Percentiles rank a stretch among this genome's conserved stretches.
These are phyloP conservation scores for Andrena bucephala DNA, from an alignment of 2,888 invertebrate genomes.

Conservation along the genomic window DNA sequence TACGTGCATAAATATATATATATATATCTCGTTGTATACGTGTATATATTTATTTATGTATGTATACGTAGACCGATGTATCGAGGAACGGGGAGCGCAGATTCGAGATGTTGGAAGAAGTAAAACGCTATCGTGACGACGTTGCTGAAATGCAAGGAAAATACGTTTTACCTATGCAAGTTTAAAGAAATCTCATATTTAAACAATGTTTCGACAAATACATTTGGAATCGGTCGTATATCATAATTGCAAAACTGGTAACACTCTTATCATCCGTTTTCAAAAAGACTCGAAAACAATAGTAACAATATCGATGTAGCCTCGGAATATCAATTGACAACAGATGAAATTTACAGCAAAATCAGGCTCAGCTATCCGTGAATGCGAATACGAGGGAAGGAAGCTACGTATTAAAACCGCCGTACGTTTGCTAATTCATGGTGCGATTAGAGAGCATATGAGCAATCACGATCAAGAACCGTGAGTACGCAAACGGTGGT, in stretches of 20 bases:
- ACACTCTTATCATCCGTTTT: neutral
- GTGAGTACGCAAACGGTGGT: conserved; percentile 25
- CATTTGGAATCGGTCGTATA: conserved; percentile 1
- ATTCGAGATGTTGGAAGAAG: conserved; percentile 38
- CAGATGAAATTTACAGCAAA: conserved; percentile 16
- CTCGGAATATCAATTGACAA: neutral
- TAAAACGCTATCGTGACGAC: conserved; percentile 35
- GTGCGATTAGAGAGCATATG: conserved; percentile 48
- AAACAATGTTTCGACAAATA: neutral
- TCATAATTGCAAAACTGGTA: neutral
- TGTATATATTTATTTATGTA: conserved; percentile 15
- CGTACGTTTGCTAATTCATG: conserved; percentile 51
- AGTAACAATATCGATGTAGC: neutral
- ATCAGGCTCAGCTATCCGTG: conserved; percentile 17
- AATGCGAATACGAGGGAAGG: conserved; percentile 26
- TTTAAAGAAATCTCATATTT: neutral
- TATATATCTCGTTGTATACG: neutral
- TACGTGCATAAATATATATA: conserved; percentile 34
- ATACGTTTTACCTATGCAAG: conserved; percentile 44
- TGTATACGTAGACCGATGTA: conserved; percentile 12
- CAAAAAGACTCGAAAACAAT: neutral
- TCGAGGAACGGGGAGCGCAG: conserved; percentile 29
- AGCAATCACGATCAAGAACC: conserved; percentile 39
- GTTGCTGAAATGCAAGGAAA: conserved; percentile 23
- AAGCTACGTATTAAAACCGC: conserved; percentile 13